Conservation (phyloP, 2,113 vertebrate species). For the Lynx canadensis region DNA sequence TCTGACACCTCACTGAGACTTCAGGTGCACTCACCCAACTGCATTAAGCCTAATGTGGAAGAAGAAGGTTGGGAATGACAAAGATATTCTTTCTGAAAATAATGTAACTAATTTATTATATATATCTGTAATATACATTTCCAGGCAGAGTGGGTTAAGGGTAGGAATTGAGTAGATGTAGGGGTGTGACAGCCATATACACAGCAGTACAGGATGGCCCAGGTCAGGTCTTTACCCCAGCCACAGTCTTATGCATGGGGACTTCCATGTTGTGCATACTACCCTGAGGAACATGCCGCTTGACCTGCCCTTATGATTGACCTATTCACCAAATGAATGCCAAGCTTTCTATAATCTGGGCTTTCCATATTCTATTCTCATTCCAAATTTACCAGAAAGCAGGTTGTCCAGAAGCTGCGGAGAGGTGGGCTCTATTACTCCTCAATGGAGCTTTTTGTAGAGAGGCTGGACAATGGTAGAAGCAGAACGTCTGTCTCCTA, state of each 20-base stretch:
- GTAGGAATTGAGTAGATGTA: neutral
- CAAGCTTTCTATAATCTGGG: neutral
- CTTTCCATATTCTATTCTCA: neutral
- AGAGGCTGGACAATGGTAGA: neutral
- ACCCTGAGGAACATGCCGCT: neutral
- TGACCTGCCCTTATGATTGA: neutral
- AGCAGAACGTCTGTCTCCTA: neutral
- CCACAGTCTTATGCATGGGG: neutral
- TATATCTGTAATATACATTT: slow-evolving; percentile 44
- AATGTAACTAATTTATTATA: slow-evolving; percentile 34
- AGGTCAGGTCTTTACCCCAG: neutral
- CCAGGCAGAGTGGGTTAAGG: neutral
- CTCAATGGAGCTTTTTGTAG: neutral
- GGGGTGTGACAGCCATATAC: neutral
- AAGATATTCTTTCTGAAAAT: slow-evolving; percentile 44
- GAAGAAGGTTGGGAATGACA: slow-evolving; percentile 41
- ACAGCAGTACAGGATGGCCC: neutral
- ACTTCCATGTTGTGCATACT: neutral
- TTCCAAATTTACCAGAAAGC: neutral
- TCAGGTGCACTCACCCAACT: slow-evolving; percentile 58
- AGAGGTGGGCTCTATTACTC: neutral
- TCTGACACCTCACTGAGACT: slow-evolving; percentile 72
- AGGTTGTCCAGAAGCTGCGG: neutral
- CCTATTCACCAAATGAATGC: neutral
- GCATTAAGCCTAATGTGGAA: slow-evolving; percentile 53